phyloP scores from a whole-genome alignment of 2,113 vertebrate genomes.

The Zosterops borbonicus region DNA sequence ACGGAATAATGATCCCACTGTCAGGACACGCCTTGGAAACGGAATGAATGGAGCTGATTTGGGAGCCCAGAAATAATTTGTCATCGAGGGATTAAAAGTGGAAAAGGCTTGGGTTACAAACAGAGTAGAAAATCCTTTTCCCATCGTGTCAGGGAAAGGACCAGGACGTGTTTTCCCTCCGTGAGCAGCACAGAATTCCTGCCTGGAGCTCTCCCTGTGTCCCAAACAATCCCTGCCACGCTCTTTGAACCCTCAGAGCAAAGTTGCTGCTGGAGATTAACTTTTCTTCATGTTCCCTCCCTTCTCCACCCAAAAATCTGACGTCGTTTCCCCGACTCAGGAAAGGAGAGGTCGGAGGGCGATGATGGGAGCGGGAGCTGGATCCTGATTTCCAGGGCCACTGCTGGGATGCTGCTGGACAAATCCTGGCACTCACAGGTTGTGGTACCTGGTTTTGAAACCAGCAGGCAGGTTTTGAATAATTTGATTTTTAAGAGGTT shows the following conservation, averaged over 20 bases:
- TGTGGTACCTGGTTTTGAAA: accelerated
- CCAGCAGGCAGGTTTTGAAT: neutral
- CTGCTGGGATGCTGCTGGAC: neutral
- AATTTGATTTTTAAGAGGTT: accelerated
- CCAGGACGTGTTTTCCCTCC: neutral
- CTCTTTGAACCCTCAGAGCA: neutral
- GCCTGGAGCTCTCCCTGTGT: neutral
- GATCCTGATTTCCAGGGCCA: neutral
- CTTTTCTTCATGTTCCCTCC: neutral
- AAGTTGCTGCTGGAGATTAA: neutral
- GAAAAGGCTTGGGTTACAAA: neutral
- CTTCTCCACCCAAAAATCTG: conserved; percentile 43
- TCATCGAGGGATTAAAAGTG: conserved; percentile 6
- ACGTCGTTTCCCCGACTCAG: neutral
- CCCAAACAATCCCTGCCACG: neutral
- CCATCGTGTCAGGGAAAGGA: neutral
- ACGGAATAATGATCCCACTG: neutral
- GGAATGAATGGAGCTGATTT: neutral
- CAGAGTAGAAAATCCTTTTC: neutral
- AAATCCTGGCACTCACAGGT: accelerated
- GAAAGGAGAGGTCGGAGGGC: conserved; percentile 16
- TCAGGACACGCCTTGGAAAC: neutral
- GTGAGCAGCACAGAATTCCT: neutral
- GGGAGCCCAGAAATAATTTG: neutral
- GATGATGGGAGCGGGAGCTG: neutral